These are phyloP conservation scores for Arrhopalites spinosus DNA, from an alignment of 2,888 invertebrate genomes.

Conservation along the genomic window DNA sequence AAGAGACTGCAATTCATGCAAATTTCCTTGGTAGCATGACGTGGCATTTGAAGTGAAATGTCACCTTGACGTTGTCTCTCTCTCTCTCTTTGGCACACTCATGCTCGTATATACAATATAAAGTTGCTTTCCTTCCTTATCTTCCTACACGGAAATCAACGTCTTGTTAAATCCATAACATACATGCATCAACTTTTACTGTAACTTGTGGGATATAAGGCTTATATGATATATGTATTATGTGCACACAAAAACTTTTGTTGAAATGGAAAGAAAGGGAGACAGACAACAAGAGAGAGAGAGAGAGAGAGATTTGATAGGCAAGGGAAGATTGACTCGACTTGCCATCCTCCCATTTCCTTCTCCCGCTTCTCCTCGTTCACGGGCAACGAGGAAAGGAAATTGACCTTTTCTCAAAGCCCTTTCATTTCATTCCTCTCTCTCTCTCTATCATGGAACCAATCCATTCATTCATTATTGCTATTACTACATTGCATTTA, in stretches of 20 bases:
- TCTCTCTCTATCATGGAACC: too few species aligned
- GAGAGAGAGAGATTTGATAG: not conserved
- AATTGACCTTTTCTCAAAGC: conserved; percentile 41
- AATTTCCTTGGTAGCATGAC: conserved; percentile 43
- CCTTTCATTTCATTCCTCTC: conserved; percentile 13
- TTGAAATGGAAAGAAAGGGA: not conserved
- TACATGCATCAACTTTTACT: not conserved
- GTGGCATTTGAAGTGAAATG: conserved; percentile 50
- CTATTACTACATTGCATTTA: too few species aligned
- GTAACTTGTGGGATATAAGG: too few species aligned
- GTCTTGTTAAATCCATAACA: not conserved
- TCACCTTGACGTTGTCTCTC: conserved; percentile 28
- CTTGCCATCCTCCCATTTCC: conserved; percentile 12
- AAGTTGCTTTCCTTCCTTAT: not conserved
- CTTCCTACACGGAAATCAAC: not conserved
- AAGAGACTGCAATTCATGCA: conserved; percentile 44
- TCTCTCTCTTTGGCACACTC: not conserved
- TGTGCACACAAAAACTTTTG: not conserved
- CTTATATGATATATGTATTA: too few species aligned
- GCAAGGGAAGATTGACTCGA: conserved; percentile 2
- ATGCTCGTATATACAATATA: not conserved
- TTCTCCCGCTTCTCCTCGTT: not conserved
- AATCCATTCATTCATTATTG: too few species aligned
- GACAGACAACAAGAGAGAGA: not conserved
- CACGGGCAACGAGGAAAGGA: conserved; percentile 25